Base-by-base conservation (phyloP, 2,888 invertebrate genomes). In the Leuctra nigra region DNA sequence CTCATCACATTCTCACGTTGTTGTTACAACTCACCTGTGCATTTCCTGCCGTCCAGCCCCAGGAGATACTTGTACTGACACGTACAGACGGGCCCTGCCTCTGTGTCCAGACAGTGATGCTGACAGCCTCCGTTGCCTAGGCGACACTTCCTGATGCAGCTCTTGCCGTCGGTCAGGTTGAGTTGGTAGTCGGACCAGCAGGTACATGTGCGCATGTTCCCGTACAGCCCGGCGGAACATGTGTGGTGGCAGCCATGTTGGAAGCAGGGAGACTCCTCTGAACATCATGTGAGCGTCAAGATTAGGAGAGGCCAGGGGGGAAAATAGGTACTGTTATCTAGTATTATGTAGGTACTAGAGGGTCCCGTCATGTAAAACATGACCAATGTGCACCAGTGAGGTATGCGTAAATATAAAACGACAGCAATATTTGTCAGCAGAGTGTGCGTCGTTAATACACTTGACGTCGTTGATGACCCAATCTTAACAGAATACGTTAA, bases 101-200 rank as follows among this genome's bases (percentile, higher is more conserved):
- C 53, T 6, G 65, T 65, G 54, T 70, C 66, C 11, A 65, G 65
- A 59, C 72, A 72, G 24, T 64, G 65, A 60, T 72, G 72, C 53
- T 72, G 71, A 59, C 72, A 72, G 1, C 71, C 72, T 1, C 71
- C 72, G 63, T 72, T 71, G 1, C 69, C 69, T 6, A 66, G 61
- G 4, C 61, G 56, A 63, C 72, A 72, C 14, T 55, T 54, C 20
- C 53, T 38, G 36, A 47, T 22, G 24, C 58, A 58, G 2, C 36
- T 35, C 52, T 41, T 57, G 22, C 18, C 22, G 39, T 55, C 54
- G 16, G 52, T 55, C 6, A 24, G 2, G 33, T 57, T 55, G 18
- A 57, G 54, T 13, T 33, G 50, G 46, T 55, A 44, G 9, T 50
- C 58, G 4, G 48, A 22, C 48, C 54, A 50, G 18, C 58, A 58